phyloP scores from a whole-genome alignment of 2,797 vertebrate genomes.

The Hyperoplus immaculatus region DNA sequence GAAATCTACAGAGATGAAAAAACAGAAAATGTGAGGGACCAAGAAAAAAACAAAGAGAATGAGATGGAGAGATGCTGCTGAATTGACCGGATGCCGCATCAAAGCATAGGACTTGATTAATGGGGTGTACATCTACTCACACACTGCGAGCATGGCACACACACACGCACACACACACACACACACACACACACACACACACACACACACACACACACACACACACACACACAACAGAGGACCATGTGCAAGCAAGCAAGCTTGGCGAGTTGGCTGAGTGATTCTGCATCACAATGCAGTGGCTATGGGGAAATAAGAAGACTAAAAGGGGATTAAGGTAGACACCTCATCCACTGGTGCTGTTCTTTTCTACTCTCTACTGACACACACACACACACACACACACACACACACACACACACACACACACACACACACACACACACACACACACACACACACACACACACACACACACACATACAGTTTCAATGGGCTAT shows the following conservation, averaged over 20 bases:
- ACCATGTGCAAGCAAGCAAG: too few relatives aligned
- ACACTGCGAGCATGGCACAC: slow-evolving; percentile 3
- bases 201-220: neutral
- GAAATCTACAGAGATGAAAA: slow-evolving; percentile 67
- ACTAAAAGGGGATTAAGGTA: slow-evolving; percentile 78
- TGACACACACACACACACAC: slow-evolving; percentile 16
- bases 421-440: too few relatives aligned
- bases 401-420: slow-evolving; percentile 3
- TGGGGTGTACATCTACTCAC: slow-evolving; percentile 51
- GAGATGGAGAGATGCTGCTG: slow-evolving; percentile 63
- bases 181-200: slow-evolving; percentile 24
- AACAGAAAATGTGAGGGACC: slow-evolving; percentile 49
- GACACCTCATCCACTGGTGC: slow-evolving; percentile 72
- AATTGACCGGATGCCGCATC: slow-evolving; percentile 76
- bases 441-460: too few relatives aligned
- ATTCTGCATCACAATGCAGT: slow-evolving; percentile 82
- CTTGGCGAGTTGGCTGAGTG: slow-evolving; percentile 68
- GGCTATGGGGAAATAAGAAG: slow-evolving; percentile 69
- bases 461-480: too few relatives aligned
- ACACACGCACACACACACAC: slow-evolving; percentile 1
- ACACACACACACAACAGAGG: neutral
- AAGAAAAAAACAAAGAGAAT: slow-evolving; percentile 22
- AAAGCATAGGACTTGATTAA: slow-evolving; percentile 78
- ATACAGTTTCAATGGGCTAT: too few relatives aligned
- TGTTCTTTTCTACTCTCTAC: slow-evolving; percentile 29